Conservation (phyloP, 2,797 vertebrate species). For the Phalloptychus januarius region DNA sequence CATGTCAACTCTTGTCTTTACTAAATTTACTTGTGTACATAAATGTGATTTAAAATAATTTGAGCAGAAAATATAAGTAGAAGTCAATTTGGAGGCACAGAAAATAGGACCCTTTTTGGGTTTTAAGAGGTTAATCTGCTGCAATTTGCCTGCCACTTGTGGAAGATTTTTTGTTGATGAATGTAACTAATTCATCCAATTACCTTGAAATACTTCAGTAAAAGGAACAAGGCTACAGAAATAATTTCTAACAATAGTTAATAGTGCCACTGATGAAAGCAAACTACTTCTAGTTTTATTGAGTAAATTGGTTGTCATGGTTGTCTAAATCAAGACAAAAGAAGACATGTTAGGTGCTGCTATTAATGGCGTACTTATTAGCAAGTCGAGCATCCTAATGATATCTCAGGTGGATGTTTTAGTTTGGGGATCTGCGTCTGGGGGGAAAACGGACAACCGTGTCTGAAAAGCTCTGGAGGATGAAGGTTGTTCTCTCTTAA, state of each 20-base stretch:
- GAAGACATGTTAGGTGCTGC: not conserved
- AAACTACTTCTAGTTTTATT: not conserved
- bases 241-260: not conserved
- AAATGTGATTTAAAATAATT: not conserved
- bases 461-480: conserved; percentile 21
- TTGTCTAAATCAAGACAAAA: not conserved
- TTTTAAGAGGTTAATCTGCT: not conserved
- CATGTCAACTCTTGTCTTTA: not conserved
- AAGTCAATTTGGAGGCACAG: not conserved
- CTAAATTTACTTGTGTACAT: not conserved
- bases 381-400: conserved; percentile 45
- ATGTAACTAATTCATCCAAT: not conserved
- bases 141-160: not conserved
- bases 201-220: not conserved
- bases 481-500: conserved; percentile 15
- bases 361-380: conserved; percentile 36
- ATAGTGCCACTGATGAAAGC: not conserved
- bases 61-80: not conserved
- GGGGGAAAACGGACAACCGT: conserved; percentile 10
- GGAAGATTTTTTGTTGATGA: not conserved
- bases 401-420: conserved; percentile 55
- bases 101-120: not conserved
- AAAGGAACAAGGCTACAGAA: not conserved
- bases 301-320: not conserved
- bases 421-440: conserved; percentile 48